These are phyloP conservation scores for Alces alces DNA, from an alignment of 2,113 vertebrate genomes.

Conservation along the genomic window DNA sequence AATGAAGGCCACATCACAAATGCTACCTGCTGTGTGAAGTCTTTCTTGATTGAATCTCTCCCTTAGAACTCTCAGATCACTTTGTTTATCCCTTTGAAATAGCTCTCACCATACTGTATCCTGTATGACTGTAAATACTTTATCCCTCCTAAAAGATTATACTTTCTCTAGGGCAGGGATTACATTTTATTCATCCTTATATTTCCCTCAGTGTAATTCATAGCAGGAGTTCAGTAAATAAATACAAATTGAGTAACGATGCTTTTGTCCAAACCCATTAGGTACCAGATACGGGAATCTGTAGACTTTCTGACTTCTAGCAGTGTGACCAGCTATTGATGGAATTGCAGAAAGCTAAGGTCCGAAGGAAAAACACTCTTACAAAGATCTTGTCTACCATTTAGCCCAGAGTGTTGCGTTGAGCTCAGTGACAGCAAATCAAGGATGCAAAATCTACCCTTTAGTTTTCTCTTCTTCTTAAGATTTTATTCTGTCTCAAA, in stretches of 20 bases:
- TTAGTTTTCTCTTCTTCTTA: constrained; percentile 14
- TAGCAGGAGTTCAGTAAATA: neutral
- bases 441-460: constrained; percentile 7
- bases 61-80: neutral
- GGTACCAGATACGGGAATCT: neutral
- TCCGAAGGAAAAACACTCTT: neutral
- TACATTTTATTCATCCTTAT: neutral
- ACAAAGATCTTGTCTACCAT: neutral
- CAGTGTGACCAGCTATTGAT: neutral
- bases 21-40: neutral
- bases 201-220: neutral
- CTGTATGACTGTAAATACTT: neutral
- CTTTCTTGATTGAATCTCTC: neutral
- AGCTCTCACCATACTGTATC: neutral
- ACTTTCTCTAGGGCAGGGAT: neutral
- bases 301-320: neutral
- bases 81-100: neutral
- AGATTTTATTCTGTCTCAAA: constrained; percentile 15
- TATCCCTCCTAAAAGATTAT: neutral
- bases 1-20: constrained; percentile 5
- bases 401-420: neutral
- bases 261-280: neutral
- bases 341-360: neutral
- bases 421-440: constrained; percentile 20
- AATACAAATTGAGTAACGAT: neutral